A percentile compares a stretch with the other conserved stretches of the same genome.
Evolutionary conservation across 2,888 invertebrate genomes (phyloP).

Genomic region (Sympetrum striolatum): DNA sequence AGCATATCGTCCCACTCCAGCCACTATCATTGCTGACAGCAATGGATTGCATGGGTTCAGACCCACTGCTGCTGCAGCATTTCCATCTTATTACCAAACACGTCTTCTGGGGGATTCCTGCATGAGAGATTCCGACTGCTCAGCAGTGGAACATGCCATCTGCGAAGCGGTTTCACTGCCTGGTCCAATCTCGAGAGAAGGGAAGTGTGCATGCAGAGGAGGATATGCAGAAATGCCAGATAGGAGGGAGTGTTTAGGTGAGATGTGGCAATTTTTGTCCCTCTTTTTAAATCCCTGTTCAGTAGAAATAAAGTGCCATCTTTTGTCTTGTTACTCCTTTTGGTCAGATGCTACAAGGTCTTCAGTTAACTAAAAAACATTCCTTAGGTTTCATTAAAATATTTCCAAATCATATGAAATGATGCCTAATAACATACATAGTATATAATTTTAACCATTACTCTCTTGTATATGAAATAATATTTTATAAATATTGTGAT

Average conservation of each 20-base stretch:
- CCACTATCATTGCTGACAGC: neutral
- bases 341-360: too few species aligned
- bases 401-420: too few species aligned
- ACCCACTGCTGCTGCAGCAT: constrained; percentile 69
- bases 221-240: constrained; percentile 71
- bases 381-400: too few species aligned
- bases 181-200: constrained; percentile 75
- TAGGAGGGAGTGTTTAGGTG: constrained; percentile 70
- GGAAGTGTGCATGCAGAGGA: constrained; percentile 76
- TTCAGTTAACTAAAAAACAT: too few species aligned
- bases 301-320: too few species aligned
- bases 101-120: constrained; percentile 80
- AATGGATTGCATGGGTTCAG: constrained; percentile 61
- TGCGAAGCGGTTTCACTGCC: constrained; percentile 61
- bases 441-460: too few species aligned
- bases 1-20: constrained; percentile 12
- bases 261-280: constrained; percentile 46
- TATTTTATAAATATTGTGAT: too few species aligned
- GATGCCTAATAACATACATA: too few species aligned
- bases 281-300: too few species aligned
- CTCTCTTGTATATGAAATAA: too few species aligned
- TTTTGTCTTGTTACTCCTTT: too few species aligned
- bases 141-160: constrained; percentile 15
- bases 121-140: constrained; percentile 70
- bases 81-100: constrained; percentile 60